Evolutionary conservation across 2,113 vertebrate genomes (phyloP).

Genomic region (Numida meleagris): DNA sequence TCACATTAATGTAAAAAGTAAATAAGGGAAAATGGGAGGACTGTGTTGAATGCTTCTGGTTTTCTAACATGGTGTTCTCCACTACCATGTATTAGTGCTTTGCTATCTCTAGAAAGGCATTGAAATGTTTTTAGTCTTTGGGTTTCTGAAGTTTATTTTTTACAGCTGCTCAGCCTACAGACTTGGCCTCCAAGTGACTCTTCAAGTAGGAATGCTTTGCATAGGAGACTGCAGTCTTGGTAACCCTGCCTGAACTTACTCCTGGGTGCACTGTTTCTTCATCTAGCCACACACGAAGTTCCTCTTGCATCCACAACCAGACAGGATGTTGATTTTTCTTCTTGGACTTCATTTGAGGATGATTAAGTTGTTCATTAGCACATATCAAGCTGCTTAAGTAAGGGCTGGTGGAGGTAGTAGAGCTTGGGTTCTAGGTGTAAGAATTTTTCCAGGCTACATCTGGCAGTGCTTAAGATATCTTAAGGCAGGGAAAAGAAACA

Average conservation of each 20-base stretch:
- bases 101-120: too few relatives aligned
- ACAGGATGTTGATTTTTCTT: background rate
- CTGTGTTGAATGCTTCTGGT: background rate
- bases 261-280: background rate
- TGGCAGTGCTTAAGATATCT: background rate
- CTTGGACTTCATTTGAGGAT: background rate
- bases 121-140: background rate
- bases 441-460: background rate
- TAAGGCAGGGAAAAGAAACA: background rate
- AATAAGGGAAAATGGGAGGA: background rate
- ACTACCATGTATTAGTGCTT: background rate
- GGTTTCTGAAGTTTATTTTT: background rate
- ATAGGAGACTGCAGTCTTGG: background rate
- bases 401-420: background rate
- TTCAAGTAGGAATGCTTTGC: background rate
- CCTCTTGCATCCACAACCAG: background rate
- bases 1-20: background rate
- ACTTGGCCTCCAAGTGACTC: background rate
- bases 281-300: accelerated
- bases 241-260: background rate
- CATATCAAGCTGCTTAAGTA: background rate
- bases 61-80: background rate
- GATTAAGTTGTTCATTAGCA: background rate
- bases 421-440: background rate
- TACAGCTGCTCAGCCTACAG: background rate